These are phyloP conservation scores for Caenorhabditis macrosperma DNA, from an alignment of 2,888 invertebrate species.

Conservation along the genomic window DNA sequence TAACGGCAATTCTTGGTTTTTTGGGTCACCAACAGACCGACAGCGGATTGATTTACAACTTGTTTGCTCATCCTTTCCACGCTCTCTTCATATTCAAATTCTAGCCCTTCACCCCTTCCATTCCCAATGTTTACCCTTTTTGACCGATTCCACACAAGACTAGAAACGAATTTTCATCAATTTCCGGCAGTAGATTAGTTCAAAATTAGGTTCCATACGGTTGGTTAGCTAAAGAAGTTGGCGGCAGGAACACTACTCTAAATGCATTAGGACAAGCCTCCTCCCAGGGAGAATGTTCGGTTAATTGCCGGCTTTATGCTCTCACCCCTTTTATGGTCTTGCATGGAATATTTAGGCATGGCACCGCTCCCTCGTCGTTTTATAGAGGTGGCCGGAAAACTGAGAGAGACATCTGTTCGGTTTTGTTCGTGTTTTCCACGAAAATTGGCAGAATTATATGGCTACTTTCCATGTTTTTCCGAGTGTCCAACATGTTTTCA, in stretches of 20 bases:
- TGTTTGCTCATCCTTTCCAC: conserved; percentile 54
- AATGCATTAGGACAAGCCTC: conserved; percentile 45
- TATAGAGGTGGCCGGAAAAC: neutral
- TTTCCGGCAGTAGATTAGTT: conserved; percentile 34
- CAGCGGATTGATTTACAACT: conserved; percentile 54
- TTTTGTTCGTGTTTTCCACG: neutral
- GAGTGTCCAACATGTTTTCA: no score
- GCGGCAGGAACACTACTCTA: neutral
- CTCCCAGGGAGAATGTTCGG: no score
- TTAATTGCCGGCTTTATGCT: conserved; percentile 51
- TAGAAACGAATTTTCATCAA: conserved; percentile 6
- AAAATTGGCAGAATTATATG: no score
- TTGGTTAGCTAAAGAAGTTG: conserved; percentile 50
- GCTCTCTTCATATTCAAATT: conserved; percentile 52
- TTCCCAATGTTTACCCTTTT: conserved; percentile 1
- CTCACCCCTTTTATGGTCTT: conserved; percentile 33
- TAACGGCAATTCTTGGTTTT: neutral
- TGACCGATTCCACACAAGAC: no score
- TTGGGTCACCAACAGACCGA: conserved; percentile 21
- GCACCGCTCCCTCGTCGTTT: conserved; percentile 26
- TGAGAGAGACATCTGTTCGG: conserved; percentile 27
- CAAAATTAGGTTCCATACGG: conserved; percentile 55
- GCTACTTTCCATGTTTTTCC: no score
- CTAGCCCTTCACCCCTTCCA: neutral
- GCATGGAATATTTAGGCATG: conserved; percentile 22